phyloP scores from a whole-genome alignment of 2,888 invertebrate genomes.

The Philaethria dido region DNA sequence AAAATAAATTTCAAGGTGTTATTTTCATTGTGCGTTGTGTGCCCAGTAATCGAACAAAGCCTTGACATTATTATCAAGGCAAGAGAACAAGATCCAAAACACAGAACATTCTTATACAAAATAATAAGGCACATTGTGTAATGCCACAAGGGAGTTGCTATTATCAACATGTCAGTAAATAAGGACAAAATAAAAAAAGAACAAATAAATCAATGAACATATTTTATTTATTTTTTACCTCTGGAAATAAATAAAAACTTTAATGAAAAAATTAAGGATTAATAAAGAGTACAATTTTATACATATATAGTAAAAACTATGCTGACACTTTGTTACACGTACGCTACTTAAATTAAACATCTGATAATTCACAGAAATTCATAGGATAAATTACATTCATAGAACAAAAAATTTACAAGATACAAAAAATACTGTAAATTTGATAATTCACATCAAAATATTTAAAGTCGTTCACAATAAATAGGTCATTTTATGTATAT shows the following conservation, averaged over 20 bases:
- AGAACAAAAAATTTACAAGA: conserved; percentile 18
- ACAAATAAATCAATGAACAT: conserved; percentile 61
- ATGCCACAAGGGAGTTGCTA: conserved; percentile 22
- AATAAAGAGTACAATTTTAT: conserved; percentile 62
- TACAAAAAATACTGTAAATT: conserved; percentile 13
- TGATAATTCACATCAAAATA: not conserved
- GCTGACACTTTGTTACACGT: conserved; percentile 10
- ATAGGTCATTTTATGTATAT: conserved; percentile 49
- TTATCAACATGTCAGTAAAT: conserved; percentile 11
- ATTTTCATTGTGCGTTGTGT: not conserved
- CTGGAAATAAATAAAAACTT: conserved; percentile 68
- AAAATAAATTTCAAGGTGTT: no score
- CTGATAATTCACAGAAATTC: conserved; percentile 22
- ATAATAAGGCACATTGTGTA: conserved; percentile 41
- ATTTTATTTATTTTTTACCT: conserved; percentile 63
- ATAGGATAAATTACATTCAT: conserved; percentile 25
- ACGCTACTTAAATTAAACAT: conserved; percentile 20
- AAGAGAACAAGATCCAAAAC: conserved; percentile 12
- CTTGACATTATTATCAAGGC: conserved; percentile 18
- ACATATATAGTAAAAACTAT: conserved; percentile 40
- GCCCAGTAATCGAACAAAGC: conserved; percentile 25
- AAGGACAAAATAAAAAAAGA: conserved; percentile 48
- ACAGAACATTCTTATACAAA: conserved; percentile 25
- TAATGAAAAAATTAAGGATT: conserved; percentile 64
- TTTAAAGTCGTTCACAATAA: conserved; percentile 31